phyloP scores from a whole-genome alignment of 2,113 vertebrate species.

The Stigmatopora argus region DNA sequence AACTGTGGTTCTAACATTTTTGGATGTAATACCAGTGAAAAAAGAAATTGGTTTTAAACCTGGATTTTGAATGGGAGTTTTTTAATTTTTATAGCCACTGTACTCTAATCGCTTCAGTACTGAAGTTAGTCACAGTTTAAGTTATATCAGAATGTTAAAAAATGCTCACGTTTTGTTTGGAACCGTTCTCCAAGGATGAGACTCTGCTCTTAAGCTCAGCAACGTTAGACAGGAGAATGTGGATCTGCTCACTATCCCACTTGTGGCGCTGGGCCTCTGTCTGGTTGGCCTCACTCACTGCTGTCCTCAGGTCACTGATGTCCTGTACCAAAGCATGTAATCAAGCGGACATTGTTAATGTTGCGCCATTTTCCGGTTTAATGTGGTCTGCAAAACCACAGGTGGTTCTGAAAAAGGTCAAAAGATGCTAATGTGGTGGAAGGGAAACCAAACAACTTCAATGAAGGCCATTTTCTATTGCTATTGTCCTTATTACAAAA shows the following conservation, averaged over 20 bases:
- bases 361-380: not conserved
- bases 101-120: not conserved
- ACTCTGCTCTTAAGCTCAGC: constrained; percentile 60
- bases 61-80: too few species aligned
- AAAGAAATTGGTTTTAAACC: too few species aligned
- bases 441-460: not conserved
- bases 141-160: not conserved
- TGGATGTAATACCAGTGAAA: too few species aligned
- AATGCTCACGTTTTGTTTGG: constrained; percentile 44
- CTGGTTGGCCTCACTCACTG: constrained; percentile 56
- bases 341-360: not conserved
- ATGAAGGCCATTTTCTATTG: too few species aligned
- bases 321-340: constrained; percentile 36
- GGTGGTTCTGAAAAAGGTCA: not conserved
- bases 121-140: not conserved
- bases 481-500: too few species aligned
- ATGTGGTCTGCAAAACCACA: not conserved
- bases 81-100: too few species aligned
- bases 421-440: not conserved
- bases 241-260: constrained; percentile 57
- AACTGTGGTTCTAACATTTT: too few species aligned
- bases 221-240: constrained; percentile 48
- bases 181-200: constrained; percentile 49
- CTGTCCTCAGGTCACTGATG: constrained; percentile 52
- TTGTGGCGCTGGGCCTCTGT: constrained; percentile 53